Conservation (phyloP, 2,888 invertebrate species). For the Halictus quadricinctus region DNA sequence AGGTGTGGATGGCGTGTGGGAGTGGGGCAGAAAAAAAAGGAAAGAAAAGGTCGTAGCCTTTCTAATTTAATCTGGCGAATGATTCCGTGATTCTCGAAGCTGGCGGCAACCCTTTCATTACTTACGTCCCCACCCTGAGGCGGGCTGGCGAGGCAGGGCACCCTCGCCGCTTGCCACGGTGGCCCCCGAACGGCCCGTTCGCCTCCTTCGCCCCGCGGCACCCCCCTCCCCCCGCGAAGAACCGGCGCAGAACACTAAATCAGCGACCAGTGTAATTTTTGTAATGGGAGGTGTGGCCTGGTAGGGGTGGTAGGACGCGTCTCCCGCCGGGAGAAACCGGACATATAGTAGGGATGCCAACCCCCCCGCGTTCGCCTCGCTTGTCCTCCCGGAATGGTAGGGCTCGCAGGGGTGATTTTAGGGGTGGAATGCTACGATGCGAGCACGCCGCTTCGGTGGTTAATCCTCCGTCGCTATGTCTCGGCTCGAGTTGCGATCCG, state of each 20-base stretch:
- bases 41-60: conserved; percentile 79
- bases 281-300: conserved; percentile 83
- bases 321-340: conserved; percentile 51
- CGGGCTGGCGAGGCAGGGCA: conserved; percentile 34
- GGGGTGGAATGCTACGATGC: conserved; percentile 66
- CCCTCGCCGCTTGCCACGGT: conserved; percentile 48
- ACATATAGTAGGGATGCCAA: conserved; percentile 70
- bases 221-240: conserved; percentile 63
- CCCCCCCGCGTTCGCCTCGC: conserved; percentile 65
- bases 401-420: conserved; percentile 63
- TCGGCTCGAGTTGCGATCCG: conserved; percentile 64
- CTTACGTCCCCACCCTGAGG: conserved; percentile 77
- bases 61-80: conserved; percentile 83
- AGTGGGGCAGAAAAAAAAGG: conserved; percentile 57
- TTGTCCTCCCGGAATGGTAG: conserved; percentile 65
- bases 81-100: conserved; percentile 82
- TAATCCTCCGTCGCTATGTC: conserved; percentile 69
- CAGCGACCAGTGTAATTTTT: conserved; percentile 82
- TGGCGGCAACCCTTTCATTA: conserved; percentile 82
- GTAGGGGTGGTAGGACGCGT: conserved; percentile 74
- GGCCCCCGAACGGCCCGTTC: conserved; percentile 45
- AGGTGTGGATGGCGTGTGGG: conserved; percentile 61
- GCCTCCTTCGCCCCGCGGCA: conserved; percentile 48
- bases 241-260: conserved; percentile 81
- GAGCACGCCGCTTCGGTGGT: conserved; percentile 67